Percentiles rank a stretch among this genome's conserved stretches.
Conservation (phyloP, 2,888 invertebrate species). For the Epinotia nisella region DNA sequence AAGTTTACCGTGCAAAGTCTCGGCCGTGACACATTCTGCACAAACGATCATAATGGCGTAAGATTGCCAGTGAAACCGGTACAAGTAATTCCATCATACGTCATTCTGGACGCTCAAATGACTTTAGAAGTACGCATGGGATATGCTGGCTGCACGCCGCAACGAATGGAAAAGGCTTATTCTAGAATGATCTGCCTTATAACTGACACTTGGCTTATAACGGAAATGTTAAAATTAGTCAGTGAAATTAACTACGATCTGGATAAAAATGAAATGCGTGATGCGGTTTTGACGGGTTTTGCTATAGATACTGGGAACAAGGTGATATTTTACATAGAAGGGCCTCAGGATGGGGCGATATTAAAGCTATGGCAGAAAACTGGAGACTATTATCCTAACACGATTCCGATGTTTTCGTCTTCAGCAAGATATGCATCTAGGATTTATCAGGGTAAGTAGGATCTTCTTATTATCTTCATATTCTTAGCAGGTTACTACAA, state of each 20-base stretch:
- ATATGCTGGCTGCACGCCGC: conserved; percentile 68
- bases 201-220: conserved; percentile 53
- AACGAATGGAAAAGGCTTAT: conserved; percentile 53
- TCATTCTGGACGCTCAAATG: conserved; percentile 72
- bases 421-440: conserved; percentile 63
- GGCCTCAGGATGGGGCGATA: conserved; percentile 67
- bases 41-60: conserved; percentile 72
- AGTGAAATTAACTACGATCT: conserved; percentile 62
- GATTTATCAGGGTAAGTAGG: conserved; percentile 67
- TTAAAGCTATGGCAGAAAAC: conserved; percentile 68
- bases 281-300: conserved; percentile 69
- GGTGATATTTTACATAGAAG: conserved; percentile 69
- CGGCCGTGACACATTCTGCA: conserved; percentile 64
- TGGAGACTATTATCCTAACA: conserved; percentile 60
- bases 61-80: conserved; percentile 54
- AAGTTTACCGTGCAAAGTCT: conserved; percentile 48
- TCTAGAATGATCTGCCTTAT: conserved; percentile 68
- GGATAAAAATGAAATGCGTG: conserved; percentile 46
- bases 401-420: conserved; percentile 67
- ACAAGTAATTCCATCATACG: conserved; percentile 58
- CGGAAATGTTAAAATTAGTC: conserved; percentile 58
- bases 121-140: conserved; percentile 71
- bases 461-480: too few species aligned
- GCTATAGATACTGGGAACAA: conserved; percentile 67
- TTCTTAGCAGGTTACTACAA: too few species aligned